Percentiles rank a stretch among this genome's conserved stretches.
Conservation (phyloP, 2,888 invertebrate species). For the Ophioninae sp. region DNA sequence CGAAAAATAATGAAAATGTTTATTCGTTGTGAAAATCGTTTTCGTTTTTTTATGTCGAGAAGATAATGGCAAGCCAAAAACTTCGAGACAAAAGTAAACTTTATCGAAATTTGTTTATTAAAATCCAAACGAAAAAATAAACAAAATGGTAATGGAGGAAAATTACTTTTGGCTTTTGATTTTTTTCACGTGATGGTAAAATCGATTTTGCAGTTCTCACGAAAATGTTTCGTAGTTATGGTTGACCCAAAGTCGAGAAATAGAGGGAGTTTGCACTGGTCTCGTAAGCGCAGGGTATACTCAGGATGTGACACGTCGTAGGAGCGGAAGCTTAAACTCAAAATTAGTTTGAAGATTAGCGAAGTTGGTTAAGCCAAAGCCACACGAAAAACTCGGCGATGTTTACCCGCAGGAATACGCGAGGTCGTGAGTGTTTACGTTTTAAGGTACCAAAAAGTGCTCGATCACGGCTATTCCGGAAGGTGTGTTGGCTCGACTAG, state of each 20-base stretch:
- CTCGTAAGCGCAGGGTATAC: background rate
- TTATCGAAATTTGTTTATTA: no score
- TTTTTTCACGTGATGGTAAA: no score
- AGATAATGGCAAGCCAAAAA: no score
- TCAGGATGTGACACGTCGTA: slow-evolving; percentile 42
- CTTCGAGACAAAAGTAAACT: no score
- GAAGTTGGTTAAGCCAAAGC: slow-evolving; percentile 68
- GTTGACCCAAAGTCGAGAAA: slow-evolving; percentile 23
- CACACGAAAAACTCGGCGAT: slow-evolving; percentile 10
- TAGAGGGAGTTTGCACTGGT: slow-evolving; percentile 1
- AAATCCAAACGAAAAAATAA: background rate
- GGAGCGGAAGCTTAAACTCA: slow-evolving; percentile 70
- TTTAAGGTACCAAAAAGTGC: background rate
- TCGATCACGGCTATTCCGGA: background rate
- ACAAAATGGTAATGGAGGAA: background rate
- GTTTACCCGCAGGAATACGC: background rate
- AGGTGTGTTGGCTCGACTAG: background rate
- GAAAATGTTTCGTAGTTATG: slow-evolving; percentile 13
- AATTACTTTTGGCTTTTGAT: background rate
- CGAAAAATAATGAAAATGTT: no score
- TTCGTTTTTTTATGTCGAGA: no score
- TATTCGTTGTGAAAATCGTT: no score
- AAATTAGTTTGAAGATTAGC: slow-evolving; percentile 75
- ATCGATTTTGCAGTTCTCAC: background rate
- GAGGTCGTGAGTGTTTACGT: background rate